Conservation (phyloP, 2,113 vertebrate genomes). For the Tympanuchus pallidicinctus region DNA sequence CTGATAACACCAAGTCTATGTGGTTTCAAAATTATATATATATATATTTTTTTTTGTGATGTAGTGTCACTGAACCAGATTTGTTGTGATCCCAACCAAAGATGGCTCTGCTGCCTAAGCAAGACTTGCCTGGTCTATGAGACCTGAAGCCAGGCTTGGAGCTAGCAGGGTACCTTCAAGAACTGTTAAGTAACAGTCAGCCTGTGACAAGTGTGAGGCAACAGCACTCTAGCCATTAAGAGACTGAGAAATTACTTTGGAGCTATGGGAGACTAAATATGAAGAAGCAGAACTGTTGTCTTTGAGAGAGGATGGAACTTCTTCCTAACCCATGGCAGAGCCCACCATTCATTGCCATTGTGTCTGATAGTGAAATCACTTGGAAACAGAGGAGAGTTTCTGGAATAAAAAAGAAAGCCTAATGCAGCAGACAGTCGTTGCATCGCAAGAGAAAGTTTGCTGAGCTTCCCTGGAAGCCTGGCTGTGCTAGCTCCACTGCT, state of each 20-base stretch:
- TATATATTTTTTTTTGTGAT: not conserved
- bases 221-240: not conserved
- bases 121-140: not conserved
- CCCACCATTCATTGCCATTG: not conserved
- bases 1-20: not conserved
- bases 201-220: too few relatives aligned
- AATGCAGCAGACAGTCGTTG: not conserved
- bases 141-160: not conserved
- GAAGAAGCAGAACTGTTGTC: not conserved
- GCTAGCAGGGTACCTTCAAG: not conserved
- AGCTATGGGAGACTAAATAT: not conserved
- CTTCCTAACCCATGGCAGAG: not conserved
- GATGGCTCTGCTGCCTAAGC: not conserved
- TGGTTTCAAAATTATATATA: not conserved
- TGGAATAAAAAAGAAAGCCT: not conserved
- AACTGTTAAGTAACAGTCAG: not conserved
- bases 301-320: not conserved
- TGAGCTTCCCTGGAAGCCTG: not conserved
- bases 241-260: not conserved
- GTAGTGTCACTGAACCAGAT: not conserved
- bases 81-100: not conserved
- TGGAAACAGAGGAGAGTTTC: not conserved
- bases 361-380: not conserved
- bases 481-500: not conserved
- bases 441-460: not conserved